Evolutionary conservation across 2,888 invertebrate species (phyloP).

Genomic region (Zootermopsis nevadensis): DNA sequence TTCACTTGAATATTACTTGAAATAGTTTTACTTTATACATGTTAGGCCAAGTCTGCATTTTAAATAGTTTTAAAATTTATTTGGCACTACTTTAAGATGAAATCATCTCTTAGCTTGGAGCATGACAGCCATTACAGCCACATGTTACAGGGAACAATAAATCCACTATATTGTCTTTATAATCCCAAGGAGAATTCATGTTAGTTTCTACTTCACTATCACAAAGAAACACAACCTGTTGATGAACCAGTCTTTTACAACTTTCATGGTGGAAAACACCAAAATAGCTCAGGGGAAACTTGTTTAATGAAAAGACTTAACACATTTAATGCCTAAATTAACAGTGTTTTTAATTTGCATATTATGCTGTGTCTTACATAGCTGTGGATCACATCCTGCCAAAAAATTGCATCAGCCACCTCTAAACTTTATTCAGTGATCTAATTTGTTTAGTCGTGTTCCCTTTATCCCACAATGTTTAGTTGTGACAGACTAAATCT

Average conservation of each 20-base stretch:
- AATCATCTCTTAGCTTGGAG: neutral
- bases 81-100: constrained; percentile 41
- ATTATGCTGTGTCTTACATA: no score
- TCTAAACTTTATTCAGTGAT: no score
- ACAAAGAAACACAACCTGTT: neutral
- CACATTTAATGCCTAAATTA: no score
- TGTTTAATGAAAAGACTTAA: no score
- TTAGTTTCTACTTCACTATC: neutral
- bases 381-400: no score
- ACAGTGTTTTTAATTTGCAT: no score
- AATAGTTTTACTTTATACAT: constrained; percentile 13
- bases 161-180: constrained; percentile 18
- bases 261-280: no score
- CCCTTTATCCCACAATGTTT: no score
- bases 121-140: neutral
- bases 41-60: constrained; percentile 36
- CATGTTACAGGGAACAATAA: constrained; percentile 2
- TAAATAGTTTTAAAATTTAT: constrained; percentile 22
- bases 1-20: constrained; percentile 10
- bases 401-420: no score
- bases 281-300: no score
- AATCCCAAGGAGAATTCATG: neutral
- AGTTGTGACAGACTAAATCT: no score
- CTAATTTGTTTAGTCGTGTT: no score
- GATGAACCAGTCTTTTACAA: neutral